Evolutionary conservation across 2,888 invertebrate species (phyloP).

Genomic region (Troilus luridus): DNA sequence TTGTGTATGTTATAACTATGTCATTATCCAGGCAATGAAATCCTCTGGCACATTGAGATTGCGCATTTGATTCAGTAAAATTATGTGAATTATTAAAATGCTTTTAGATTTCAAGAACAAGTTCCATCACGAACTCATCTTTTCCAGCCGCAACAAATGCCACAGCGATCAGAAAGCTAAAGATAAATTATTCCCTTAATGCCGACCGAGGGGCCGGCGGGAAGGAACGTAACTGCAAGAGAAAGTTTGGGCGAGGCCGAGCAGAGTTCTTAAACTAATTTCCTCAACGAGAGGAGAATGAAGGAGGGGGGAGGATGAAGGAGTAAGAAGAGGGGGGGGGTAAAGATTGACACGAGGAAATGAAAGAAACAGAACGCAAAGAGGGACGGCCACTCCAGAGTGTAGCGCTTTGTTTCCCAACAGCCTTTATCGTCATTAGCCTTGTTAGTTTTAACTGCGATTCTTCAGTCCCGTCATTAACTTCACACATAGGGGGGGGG

Average conservation of each 20-base stretch:
- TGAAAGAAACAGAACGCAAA: constrained; percentile 56
- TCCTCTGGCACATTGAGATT: too few species aligned
- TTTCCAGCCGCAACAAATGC: neutral
- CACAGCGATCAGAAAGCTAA: constrained; percentile 13
- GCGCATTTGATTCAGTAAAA: neutral
- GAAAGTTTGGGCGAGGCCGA: neutral
- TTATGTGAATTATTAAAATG: neutral
- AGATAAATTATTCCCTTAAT: constrained; percentile 48
- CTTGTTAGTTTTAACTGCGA: neutral
- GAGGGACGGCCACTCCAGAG: constrained; percentile 37
- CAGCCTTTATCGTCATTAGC: constrained; percentile 11
- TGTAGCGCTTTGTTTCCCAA: constrained; percentile 1
- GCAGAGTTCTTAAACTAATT: constrained; percentile 49
- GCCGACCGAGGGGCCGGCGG: neutral
- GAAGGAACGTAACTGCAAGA: constrained; percentile 44
- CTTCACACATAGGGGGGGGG: neutral
- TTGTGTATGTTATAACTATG: too few species aligned
- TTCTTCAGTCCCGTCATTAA: constrained; percentile 13
- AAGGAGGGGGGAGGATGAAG: neutral
- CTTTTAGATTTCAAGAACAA: neutral
- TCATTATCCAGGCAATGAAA: too few species aligned
- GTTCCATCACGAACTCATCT: neutral
- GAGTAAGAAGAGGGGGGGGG: neutral
- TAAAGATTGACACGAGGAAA: constrained; percentile 62
- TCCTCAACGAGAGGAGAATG: neutral